Percentiles rank a stretch among this genome's conserved stretches.
Conservation (phyloP, 37 sponge, comb jelly and placozoan genomes). For the Haliclona indistincta region DNA sequence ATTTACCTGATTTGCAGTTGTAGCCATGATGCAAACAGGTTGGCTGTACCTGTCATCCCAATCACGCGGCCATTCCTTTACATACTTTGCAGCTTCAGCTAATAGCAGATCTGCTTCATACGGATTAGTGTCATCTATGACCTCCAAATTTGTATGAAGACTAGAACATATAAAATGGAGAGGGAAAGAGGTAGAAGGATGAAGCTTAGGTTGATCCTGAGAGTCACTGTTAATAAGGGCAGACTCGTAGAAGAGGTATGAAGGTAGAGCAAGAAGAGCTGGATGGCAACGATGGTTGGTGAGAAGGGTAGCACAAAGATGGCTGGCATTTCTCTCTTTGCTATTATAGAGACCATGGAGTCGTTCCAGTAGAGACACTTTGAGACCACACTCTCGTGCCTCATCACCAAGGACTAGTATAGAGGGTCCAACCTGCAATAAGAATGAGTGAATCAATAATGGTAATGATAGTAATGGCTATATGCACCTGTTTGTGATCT, state of each 20-base stretch:
- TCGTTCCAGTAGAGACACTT: conserved; percentile 42
- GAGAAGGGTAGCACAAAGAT: conserved; percentile 38
- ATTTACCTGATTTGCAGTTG: conserved; percentile 14
- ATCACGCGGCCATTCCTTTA: conserved; percentile 40
- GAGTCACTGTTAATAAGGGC: conserved; percentile 25
- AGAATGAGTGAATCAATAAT: too few species aligned
- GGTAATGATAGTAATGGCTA: too few species aligned
- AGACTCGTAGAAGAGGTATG: conserved; percentile 56
- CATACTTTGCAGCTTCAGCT: conserved; percentile 18
- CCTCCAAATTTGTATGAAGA: neutral
- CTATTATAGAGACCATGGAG: conserved; percentile 29
- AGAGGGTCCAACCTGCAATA: conserved; percentile 57
- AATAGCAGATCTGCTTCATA: conserved; percentile 35
- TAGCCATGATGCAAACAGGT: conserved; percentile 19
- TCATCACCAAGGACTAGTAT: conserved; percentile 23
- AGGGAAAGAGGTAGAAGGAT: conserved; percentile 25
- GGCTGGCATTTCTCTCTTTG: neutral
- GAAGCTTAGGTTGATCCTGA: conserved; percentile 9
- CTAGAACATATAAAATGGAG: conserved; percentile 38
- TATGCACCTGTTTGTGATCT: conserved; percentile 73
- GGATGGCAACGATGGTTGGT: conserved; percentile 68
- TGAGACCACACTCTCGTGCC: conserved; percentile 48
- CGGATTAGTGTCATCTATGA: conserved; percentile 6
- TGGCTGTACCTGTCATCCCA: conserved; percentile 13
- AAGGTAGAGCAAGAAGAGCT: conserved; percentile 52